Evolutionary conservation across 1,140 invertebrate genomes (phyloP).

Genomic region (Atta cephalotes): DNA sequence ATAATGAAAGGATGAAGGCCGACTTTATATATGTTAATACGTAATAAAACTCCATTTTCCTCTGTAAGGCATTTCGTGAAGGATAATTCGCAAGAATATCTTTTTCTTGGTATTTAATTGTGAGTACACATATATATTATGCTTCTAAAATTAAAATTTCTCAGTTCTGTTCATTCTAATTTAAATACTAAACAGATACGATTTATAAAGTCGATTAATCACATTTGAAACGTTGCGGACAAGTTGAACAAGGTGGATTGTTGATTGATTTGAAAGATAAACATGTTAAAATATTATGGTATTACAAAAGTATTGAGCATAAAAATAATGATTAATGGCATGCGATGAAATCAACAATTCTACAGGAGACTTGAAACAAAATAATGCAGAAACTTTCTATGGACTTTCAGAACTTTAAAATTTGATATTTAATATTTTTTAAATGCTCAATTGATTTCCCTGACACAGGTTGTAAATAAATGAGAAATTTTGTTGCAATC

Average conservation of each 20-base stretch:
- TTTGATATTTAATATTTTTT: background rate
- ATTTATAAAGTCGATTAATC: background rate
- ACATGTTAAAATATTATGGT: background rate
- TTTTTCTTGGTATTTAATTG: background rate
- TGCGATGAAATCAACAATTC: background rate
- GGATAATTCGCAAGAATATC: background rate
- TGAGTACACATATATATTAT: background rate
- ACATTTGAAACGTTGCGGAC: background rate
- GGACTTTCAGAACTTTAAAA: background rate
- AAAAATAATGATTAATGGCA: background rate
- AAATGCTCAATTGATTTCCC: background rate
- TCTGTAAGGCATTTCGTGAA: background rate
- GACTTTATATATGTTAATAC: conserved; percentile 27
- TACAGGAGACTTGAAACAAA: background rate
- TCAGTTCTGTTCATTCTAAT: background rate
- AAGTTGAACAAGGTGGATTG: background rate
- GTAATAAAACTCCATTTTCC: conserved; percentile 18
- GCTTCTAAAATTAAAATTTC: background rate
- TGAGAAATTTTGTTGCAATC: background rate
- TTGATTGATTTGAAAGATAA: background rate
- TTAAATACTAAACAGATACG: background rate
- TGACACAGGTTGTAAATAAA: background rate
- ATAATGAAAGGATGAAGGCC: conserved; percentile 24
- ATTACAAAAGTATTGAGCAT: background rate
- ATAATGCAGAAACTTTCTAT: background rate